These are phyloP conservation scores for Drosophila rhopaloa DNA, from an alignment of 1,140 invertebrate genomes.

Conservation along the genomic window DNA sequence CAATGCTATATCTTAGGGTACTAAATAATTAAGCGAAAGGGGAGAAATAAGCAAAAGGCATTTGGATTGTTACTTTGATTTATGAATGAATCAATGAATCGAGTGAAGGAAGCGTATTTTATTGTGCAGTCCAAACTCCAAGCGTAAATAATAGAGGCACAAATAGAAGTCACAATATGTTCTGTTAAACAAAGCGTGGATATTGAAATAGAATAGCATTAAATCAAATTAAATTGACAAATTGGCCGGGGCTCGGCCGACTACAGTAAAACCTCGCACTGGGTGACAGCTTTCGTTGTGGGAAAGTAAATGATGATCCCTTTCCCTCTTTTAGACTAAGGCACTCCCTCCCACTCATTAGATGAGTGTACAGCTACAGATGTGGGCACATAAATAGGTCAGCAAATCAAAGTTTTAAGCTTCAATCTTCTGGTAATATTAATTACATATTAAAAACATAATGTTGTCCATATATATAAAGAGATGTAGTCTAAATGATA, in stretches of 20 bases:
- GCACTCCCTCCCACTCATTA: slow-evolving; percentile 1
- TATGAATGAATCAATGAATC: slow-evolving; percentile 52
- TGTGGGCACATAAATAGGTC: background rate
- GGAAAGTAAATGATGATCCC: slow-evolving; percentile 5
- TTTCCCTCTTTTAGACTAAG: slow-evolving; percentile 2
- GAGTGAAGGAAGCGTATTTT: slow-evolving; percentile 9
- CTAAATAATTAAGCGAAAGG: background rate
- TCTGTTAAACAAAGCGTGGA: slow-evolving; percentile 7
- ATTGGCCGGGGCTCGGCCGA: slow-evolving; percentile 24
- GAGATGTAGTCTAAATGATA: too few species aligned
- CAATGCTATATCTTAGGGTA: background rate
- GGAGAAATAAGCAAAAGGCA: background rate
- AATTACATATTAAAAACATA: too few species aligned
- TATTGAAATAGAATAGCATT: slow-evolving; percentile 46
- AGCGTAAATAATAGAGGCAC: background rate
- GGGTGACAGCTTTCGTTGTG: slow-evolving; percentile 6
- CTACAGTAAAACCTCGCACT: slow-evolving; percentile 13
- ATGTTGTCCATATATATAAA: too few species aligned
- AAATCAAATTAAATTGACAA: slow-evolving; percentile 72
- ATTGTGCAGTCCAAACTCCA: slow-evolving; percentile 12
- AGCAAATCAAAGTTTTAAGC: background rate
- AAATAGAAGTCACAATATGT: slow-evolving; percentile 9
- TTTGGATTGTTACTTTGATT: slow-evolving; percentile 40
- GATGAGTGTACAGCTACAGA: background rate
- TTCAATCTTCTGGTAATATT: too few species aligned